Conservation (phyloP, 1,140 invertebrate species). For the Drosophila prosaltans region DNA sequence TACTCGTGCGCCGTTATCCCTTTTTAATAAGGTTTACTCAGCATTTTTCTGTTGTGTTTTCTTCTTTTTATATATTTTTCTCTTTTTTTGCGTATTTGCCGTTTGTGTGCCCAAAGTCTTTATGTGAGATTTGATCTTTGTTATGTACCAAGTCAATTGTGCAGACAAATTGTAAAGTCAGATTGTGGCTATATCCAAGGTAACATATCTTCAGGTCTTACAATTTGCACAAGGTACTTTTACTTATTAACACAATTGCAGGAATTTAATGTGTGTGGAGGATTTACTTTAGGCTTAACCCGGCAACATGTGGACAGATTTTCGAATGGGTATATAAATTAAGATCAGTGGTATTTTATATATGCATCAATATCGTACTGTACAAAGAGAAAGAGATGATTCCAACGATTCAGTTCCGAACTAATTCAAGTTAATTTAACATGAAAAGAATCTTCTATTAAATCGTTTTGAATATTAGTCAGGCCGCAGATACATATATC, state of each 20-base stretch:
- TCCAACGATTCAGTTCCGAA: too few relatives aligned
- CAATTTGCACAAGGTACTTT: background rate
- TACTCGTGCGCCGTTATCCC: constrained; percentile 74
- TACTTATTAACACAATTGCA: constrained; percentile 3
- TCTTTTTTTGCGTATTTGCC: constrained; percentile 30
- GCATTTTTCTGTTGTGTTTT: constrained; percentile 63
- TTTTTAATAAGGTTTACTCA: constrained; percentile 82
- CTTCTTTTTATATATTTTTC: constrained; percentile 38
- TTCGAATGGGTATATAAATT: too few relatives aligned
- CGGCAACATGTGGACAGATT: too few relatives aligned
- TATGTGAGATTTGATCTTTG: constrained; percentile 66
- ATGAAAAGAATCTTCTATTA: too few relatives aligned
- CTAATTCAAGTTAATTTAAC: too few relatives aligned
- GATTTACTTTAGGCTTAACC: too few relatives aligned
- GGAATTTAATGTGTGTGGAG: background rate
- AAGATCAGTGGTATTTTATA: too few relatives aligned
- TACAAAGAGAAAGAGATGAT: too few relatives aligned
- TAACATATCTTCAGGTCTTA: background rate
- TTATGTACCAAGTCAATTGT: constrained; percentile 59
- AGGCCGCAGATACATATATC: too few relatives aligned
- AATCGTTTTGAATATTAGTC: too few relatives aligned
- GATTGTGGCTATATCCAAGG: constrained; percentile 28
- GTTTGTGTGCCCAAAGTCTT: constrained; percentile 45
- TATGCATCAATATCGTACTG: too few relatives aligned
- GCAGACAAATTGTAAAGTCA: constrained; percentile 40